A percentile compares a stretch with the other conserved stretches of the same genome.
These are phyloP conservation scores for Brenthis ino DNA, from an alignment of 2,888 invertebrate species.

Conservation along the genomic window DNA sequence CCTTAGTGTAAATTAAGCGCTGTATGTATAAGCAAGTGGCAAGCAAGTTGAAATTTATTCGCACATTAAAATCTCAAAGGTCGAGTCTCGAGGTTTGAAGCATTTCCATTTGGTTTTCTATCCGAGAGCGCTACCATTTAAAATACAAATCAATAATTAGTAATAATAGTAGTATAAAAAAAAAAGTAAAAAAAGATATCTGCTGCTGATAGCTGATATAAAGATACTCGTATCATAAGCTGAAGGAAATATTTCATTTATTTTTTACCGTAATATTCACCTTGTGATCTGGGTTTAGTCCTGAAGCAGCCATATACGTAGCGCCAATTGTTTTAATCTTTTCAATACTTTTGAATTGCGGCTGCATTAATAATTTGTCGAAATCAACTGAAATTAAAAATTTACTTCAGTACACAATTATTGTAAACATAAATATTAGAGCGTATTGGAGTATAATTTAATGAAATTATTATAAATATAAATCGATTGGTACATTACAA, in stretches of 20 bases:
- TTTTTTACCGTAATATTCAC: conserved; percentile 54
- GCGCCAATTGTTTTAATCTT: conserved; percentile 98
- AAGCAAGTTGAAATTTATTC: too few relatives aligned
- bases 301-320: conserved; percentile 97
- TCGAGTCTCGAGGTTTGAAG: too few relatives aligned
- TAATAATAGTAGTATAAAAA: too few relatives aligned
- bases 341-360: conserved; percentile 93
- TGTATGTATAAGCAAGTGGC: too few relatives aligned
- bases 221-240: too few relatives aligned
- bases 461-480: conserved; percentile 14
- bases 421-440: not conserved
- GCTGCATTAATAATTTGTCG: conserved; percentile 93
- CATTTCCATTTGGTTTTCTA: too few relatives aligned
- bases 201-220: not conserved
- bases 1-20: too few relatives aligned
- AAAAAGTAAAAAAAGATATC: not conserved
- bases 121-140: too few relatives aligned
- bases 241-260: not conserved
- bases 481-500: conserved; percentile 83
- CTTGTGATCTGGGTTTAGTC: conserved; percentile 90
- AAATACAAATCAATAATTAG: too few relatives aligned
- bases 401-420: not conserved
- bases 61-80: too few relatives aligned
- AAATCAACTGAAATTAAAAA: conserved; percentile 87
- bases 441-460: not conserved